Conservation (phyloP, 2,888 invertebrate species). For the Polietes domitor region DNA sequence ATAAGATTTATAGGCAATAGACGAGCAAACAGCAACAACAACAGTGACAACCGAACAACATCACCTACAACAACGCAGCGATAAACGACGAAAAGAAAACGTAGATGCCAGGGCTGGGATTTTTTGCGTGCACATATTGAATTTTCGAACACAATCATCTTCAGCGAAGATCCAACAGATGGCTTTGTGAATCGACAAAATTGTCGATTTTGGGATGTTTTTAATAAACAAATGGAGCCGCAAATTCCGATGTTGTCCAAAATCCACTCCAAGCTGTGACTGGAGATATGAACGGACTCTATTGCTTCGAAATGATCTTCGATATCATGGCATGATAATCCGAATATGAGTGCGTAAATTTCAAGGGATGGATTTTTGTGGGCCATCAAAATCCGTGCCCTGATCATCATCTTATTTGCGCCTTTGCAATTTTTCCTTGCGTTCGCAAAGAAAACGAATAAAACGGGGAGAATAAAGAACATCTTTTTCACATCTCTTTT, state of each 20-base stretch:
- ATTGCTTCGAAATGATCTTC: too few species aligned
- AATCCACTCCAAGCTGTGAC: too few species aligned
- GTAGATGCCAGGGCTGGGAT: not conserved
- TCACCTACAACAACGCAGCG: constrained; percentile 11
- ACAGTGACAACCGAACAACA: not conserved
- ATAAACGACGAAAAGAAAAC: not conserved
- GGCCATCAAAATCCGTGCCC: not conserved
- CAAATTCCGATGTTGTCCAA: too few species aligned
- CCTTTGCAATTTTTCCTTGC: not conserved
- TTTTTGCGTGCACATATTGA: not conserved
- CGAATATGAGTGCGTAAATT: too few species aligned
- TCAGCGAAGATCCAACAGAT: too few species aligned
- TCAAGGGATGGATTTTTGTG: too few species aligned
- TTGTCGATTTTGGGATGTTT: too few species aligned
- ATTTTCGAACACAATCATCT: too few species aligned
- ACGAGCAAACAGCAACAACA: constrained; percentile 38
- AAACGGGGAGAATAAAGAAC: constrained; percentile 43
- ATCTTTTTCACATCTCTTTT: constrained; percentile 51
- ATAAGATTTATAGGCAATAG: constrained; percentile 55
- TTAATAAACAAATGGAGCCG: too few species aligned
- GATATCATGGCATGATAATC: too few species aligned
- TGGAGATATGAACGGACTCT: too few species aligned
- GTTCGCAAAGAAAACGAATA: not conserved
- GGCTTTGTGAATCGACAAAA: too few species aligned
- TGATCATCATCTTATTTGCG: not conserved